These are phyloP conservation scores for Parambassis ranga DNA, from an alignment of 2,797 vertebrate species.

Conservation along the genomic window DNA sequence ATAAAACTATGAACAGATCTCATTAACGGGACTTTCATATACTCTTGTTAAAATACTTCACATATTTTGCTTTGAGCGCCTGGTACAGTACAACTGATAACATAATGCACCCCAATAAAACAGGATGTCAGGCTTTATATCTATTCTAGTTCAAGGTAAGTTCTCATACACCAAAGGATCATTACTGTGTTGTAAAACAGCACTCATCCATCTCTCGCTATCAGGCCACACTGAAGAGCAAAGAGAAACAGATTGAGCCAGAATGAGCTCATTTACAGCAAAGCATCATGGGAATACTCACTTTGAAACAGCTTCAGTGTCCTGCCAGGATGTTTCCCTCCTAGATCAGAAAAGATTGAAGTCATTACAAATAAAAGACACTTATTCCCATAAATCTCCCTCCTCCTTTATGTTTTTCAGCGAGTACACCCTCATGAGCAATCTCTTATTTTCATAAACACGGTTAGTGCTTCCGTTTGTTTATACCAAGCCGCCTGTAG, in stretches of 20 bases:
- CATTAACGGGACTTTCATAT: slow-evolving; percentile 22
- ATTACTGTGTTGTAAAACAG: too few species aligned
- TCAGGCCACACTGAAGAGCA: slow-evolving; percentile 26
- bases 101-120: slow-evolving; percentile 19
- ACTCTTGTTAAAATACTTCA: slow-evolving; percentile 14
- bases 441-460: slow-evolving; percentile 50
- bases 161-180: slow-evolving; percentile 20
- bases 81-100: slow-evolving; percentile 38
- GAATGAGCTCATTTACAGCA: slow-evolving; percentile 32
- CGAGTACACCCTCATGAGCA: slow-evolving; percentile 29
- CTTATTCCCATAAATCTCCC: slow-evolving; percentile 25
- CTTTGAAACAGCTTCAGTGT: slow-evolving; percentile 8
- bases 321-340: slow-evolving; percentile 5
- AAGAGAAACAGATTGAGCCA: slow-evolving; percentile 27
- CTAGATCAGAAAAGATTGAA: slow-evolving; percentile 27
- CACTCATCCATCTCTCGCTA: slow-evolving; percentile 50
- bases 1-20: slow-evolving; percentile 34
- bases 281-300: slow-evolving; percentile 35
- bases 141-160: slow-evolving; percentile 9
- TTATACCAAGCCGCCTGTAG: slow-evolving; percentile 19
- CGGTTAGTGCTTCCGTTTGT: slow-evolving; percentile 38
- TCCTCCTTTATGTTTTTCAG: slow-evolving; percentile 7
- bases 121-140: slow-evolving; percentile 15
- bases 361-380: slow-evolving; percentile 24
- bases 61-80: slow-evolving; percentile 9